Conservation (phyloP, 2,113 vertebrate genomes). For the Macroglossus sobrinus region DNA sequence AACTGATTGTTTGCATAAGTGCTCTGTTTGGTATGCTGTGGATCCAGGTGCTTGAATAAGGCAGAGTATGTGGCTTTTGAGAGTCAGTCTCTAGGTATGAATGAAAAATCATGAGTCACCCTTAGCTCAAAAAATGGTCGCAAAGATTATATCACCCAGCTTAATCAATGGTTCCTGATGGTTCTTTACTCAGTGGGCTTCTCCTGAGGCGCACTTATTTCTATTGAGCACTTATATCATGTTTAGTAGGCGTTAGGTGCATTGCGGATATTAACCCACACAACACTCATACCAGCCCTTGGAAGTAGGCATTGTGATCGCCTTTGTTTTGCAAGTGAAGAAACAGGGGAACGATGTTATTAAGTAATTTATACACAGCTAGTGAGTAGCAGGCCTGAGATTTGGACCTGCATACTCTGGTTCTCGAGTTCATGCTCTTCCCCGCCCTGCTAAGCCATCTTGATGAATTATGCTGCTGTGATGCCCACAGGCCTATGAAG, state of each 20-base stretch:
- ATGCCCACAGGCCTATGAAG: not conserved
- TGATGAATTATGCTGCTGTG: accelerated
- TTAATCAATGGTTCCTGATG: not conserved
- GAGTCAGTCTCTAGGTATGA: not conserved
- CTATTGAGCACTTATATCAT: not conserved
- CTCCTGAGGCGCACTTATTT: not conserved
- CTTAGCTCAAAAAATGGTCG: not conserved
- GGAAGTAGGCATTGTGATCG: not conserved
- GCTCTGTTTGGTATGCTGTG: not conserved
- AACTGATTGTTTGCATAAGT: not conserved
- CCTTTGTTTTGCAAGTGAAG: not conserved
- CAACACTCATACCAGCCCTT: not conserved
- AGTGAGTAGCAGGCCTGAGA: not conserved
- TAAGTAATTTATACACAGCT: not conserved
- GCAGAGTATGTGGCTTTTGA: not conserved
- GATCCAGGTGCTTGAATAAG: not conserved
- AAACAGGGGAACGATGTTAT: not conserved
- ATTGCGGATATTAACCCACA: not conserved
- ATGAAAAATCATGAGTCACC: not conserved
- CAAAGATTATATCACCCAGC: too few relatives aligned
- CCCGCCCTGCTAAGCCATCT: not conserved
- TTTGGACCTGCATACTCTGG: not conserved
- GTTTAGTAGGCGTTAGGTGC: not conserved
- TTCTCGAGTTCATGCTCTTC: not conserved
- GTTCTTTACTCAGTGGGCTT: not conserved